Conservation (phyloP, 2,888 invertebrate genomes). For the Alcis repandata region DNA sequence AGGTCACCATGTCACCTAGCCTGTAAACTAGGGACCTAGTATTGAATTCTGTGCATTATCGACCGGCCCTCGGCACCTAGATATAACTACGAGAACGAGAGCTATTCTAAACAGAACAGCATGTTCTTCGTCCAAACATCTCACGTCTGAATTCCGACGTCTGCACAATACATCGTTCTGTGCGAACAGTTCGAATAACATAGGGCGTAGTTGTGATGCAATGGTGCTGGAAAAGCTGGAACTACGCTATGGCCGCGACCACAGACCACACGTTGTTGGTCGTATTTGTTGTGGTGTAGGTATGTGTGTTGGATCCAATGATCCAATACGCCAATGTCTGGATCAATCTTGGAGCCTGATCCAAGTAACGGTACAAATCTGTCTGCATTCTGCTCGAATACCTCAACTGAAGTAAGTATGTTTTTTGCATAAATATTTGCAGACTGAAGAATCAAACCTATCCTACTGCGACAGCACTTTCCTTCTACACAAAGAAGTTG, state of each 20-base stretch:
- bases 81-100: not conserved
- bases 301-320: not conserved
- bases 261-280: not conserved
- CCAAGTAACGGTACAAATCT: no score
- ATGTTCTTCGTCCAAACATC: slow-evolving; percentile 25
- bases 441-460: no score
- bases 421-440: no score
- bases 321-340: not conserved
- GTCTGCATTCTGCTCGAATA: no score
- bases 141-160: slow-evolving; percentile 15
- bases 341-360: no score
- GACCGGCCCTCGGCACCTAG: slow-evolving; percentile 1
- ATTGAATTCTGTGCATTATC: slow-evolving; percentile 10
- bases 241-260: not conserved
- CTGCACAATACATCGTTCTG: slow-evolving; percentile 17
- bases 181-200: slow-evolving; percentile 1
- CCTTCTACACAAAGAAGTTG: no score
- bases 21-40: not conserved
- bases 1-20: not conserved
- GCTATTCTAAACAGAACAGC: slow-evolving; percentile 26
- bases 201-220: slow-evolving; percentile 10
- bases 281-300: not conserved
- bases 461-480: no score
- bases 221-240: slow-evolving; percentile 8
- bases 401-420: no score